Evolutionary conservation across 2,113 vertebrate species (phyloP), one percentile per base, ranked within the genome.

Genomic region (Albula goreensis): DNA sequence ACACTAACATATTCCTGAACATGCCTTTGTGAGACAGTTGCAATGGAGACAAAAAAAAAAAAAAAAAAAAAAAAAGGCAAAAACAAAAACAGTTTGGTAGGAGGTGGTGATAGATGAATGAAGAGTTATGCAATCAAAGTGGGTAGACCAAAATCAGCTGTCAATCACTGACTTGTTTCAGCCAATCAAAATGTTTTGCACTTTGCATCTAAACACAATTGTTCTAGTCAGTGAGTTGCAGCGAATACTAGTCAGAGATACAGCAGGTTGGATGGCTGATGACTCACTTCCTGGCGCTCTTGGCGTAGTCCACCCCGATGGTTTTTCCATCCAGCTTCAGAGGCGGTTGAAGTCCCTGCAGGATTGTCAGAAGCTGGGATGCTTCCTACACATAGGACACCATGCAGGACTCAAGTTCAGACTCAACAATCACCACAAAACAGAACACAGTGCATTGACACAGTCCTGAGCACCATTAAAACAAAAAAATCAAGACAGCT

Each of bases 301-400:
- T 99, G 63, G 98, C 98, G 92, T 97, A 99, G 94, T 99, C 98
- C 86, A 99, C 98, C 9, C 98, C 98, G 86, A 99, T 97, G 81
- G 97, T 99, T 96, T 99, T 99, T 74, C 98, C 98, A 89, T 99
- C 98, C 82, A 99, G 96, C 94, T 98, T 99, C 87, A 99, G 91
- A 0, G 97, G 97, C 66, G 98, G 98, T 92, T 99, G 98, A 87
- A 99, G 95, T 89, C 97, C 97, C 81, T 98, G 98, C 86, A 99
- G 91, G 88, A 99, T 98, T 90, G 97, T 98, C n/a, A 99, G 95
- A 88, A 99, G 94, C 90, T 99, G 98, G 90, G 98, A 99, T 2
- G 98, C 98, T 91, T 99, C 98, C 98, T 99, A 87, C 63, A 93
- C 48, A 80, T 48, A 79, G 78, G 56, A 49, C 63, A 49, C 7